Conservation (phyloP, 2,113 vertebrate genomes). For the Pluvianellus socialis region DNA sequence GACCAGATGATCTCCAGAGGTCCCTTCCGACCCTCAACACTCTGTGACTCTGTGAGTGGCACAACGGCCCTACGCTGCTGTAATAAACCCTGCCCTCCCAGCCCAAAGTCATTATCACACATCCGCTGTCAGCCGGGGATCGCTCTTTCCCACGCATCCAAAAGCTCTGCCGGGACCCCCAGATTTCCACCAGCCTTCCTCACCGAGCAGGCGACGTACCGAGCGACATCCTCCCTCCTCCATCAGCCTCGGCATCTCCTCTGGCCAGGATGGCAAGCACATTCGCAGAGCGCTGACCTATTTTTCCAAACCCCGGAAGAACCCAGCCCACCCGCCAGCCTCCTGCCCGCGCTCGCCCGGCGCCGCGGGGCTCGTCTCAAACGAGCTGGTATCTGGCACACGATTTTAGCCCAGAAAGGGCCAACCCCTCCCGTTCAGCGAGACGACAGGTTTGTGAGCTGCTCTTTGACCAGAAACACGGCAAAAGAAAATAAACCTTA, state of each 20-base stretch:
- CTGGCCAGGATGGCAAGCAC: not conserved
- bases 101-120: too few relatives aligned
- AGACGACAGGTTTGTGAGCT: not conserved
- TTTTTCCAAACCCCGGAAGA: not conserved
- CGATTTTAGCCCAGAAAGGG: not conserved
- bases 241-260: not conserved
- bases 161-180: not conserved
- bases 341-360: not conserved
- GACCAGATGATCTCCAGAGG: too few relatives aligned
- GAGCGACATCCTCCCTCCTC: not conserved
- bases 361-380: rapidly evolving
- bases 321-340: not conserved
- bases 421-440: not conserved
- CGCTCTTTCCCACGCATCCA: not conserved
- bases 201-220: not conserved
- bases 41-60: too few relatives aligned
- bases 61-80: too few relatives aligned
- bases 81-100: not conserved
- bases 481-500: not conserved
- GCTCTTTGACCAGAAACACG: not conserved
- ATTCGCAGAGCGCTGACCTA: not conserved
- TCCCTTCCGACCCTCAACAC: too few relatives aligned
- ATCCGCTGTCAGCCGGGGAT: not conserved
- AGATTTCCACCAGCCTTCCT: not conserved
- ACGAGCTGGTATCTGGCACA: not conserved